A percentile compares a stretch with the other conserved stretches of the same genome.
Conservation (phyloP, 2,797 vertebrate species). For the Acridotheres tristis region DNA sequence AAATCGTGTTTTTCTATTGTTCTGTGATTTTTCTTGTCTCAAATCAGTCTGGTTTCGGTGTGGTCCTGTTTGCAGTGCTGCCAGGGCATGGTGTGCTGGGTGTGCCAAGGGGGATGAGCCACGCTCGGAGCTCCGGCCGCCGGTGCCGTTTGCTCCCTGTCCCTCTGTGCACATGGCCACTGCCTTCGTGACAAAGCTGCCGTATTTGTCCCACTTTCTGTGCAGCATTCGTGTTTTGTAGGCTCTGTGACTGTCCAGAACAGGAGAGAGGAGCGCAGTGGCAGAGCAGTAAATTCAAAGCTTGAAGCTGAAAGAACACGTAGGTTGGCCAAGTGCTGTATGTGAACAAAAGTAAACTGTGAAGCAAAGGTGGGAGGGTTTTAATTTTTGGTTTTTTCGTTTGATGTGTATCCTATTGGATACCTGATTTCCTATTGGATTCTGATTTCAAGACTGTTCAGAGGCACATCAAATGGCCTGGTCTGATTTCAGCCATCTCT, state of each 20-base stretch:
- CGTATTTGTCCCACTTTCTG: not conserved
- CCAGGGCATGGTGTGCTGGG: not conserved
- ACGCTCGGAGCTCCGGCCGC: not conserved
- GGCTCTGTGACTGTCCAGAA: not conserved
- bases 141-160: not conserved
- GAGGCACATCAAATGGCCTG: not conserved
- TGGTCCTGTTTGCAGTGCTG: conserved; percentile 6
- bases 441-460: not conserved
- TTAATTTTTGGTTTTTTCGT: not conserved
- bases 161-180: not conserved
- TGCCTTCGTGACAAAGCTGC: not conserved
- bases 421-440: not conserved
- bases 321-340: not conserved
- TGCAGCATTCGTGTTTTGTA: accelerated
- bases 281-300: not conserved
- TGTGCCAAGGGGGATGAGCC: not conserved
- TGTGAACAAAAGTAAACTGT: not conserved
- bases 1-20: conserved; percentile 20
- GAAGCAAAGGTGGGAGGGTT: not conserved
- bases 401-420: not conserved
- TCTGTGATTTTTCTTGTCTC: not conserved
- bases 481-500: not conserved
- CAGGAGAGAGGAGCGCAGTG: not conserved
- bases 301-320: not conserved
- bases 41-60: not conserved